phyloP scores from a whole-genome alignment of 1,140 invertebrate species.

The Bradysia coprophila region DNA sequence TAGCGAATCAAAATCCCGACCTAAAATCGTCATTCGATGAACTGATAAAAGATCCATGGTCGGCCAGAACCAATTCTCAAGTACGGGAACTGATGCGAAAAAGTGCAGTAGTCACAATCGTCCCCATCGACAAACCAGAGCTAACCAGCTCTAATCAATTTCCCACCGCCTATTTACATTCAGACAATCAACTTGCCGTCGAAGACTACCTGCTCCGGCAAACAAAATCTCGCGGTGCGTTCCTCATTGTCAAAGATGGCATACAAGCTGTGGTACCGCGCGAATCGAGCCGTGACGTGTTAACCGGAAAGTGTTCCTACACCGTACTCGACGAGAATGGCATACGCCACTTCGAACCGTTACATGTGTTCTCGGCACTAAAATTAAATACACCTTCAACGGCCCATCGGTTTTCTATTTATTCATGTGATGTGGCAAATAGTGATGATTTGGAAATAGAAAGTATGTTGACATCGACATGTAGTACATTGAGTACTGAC shows the following conservation, averaged over 20 bases:
- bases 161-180: constrained; percentile 38
- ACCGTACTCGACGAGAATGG: constrained; percentile 58
- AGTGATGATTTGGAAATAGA: constrained; percentile 26
- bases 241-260: constrained; percentile 55
- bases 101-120: constrained; percentile 43
- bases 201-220: constrained; percentile 50
- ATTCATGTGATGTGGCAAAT: constrained; percentile 32
- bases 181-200: constrained; percentile 49
- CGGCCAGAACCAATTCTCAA: constrained; percentile 42
- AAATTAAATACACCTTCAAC: constrained; percentile 39
- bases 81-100: constrained; percentile 46
- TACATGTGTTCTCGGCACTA: constrained; percentile 50
- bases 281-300: constrained; percentile 47
- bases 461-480: not conserved
- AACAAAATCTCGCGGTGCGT: constrained; percentile 30
- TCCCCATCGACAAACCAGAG: constrained; percentile 36
- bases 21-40: not conserved
- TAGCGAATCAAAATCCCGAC: not conserved
- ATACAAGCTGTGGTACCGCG: constrained; percentile 58
- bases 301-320: constrained; percentile 56
- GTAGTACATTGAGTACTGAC: not conserved
- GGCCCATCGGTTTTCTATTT: constrained; percentile 39
- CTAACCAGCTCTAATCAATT: constrained; percentile 44
- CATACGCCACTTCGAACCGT: constrained; percentile 53
- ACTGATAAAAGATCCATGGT: constrained; percentile 39